Conservation (phyloP, 2,888 invertebrate species). For the Thereva nobilitata region DNA sequence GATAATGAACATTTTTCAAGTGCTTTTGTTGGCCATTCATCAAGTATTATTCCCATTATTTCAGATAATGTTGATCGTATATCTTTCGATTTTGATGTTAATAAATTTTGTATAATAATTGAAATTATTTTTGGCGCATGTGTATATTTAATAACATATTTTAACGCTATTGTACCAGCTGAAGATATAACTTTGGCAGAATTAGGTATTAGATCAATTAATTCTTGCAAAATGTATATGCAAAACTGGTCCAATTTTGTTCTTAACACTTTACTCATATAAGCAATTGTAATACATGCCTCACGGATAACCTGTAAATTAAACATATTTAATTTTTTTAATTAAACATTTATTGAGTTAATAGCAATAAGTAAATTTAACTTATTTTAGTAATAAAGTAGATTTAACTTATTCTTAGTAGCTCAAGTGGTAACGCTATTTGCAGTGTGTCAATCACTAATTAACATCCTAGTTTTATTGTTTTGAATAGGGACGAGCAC, state of each 20-base stretch:
- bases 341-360: too few relatives aligned
- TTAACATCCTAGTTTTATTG: too few relatives aligned
- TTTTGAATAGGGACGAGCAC: too few relatives aligned
- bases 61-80: slow-evolving; percentile 80
- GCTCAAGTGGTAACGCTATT: too few relatives aligned
- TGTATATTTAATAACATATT: slow-evolving; percentile 84
- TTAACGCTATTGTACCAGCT: slow-evolving; percentile 81
- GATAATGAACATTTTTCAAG: slow-evolving; percentile 79
- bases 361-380: too few relatives aligned
- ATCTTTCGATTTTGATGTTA: slow-evolving; percentile 87
- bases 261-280: slow-evolving; percentile 82
- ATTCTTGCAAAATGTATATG: slow-evolving; percentile 76
- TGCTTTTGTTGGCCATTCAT: slow-evolving; percentile 82
- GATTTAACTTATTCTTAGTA: too few relatives aligned
- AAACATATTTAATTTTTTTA: not conserved
- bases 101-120: slow-evolving; percentile 74
- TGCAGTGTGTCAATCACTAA: too few relatives aligned
- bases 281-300: slow-evolving; percentile 93
- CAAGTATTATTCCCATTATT: slow-evolving; percentile 79
- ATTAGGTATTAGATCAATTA: slow-evolving; percentile 91
- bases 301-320: slow-evolving; percentile 73
- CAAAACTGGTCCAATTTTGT: slow-evolving; percentile 85
- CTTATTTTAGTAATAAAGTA: too few relatives aligned
- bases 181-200: slow-evolving; percentile 95
- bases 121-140: slow-evolving; percentile 81